Evolutionary conservation across 2,113 vertebrate species (phyloP), one percentile per base, ranked within the genome.

Genomic region (Macquaria ambigua): DNA sequence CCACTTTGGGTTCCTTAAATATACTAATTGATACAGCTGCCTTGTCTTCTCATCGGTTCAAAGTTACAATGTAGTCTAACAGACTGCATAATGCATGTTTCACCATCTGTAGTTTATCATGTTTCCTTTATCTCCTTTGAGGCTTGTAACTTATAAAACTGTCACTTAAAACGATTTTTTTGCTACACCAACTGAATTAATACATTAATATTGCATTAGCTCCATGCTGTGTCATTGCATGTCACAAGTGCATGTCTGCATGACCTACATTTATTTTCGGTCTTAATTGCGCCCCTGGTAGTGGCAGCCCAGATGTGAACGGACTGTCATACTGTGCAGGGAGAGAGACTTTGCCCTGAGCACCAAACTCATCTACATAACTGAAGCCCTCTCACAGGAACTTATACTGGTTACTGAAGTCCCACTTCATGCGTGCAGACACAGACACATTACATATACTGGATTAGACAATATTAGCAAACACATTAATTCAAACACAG

Each of bases 241-340:
- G 87, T 89, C 71, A 88, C 67, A 67, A 67, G 75, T 39, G 69
- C 80, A 62, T 23, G 75, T 89, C 77, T 85, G 86, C 64, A 70
- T 88, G 92, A 89, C 88, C 90, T 87, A 83, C 76, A 92, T 93
- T 89, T 86, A 87, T 87, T 91, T 89, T 71, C 41, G 37, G 78
- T 63, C 87, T 70, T 89, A 89, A 93, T 92, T 90, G 84, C 23
- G 83, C 88, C 85, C 71, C 87, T 86, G 83, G 86, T 89, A 79
- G 75, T 25, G 85, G 58, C 84, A 87, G 77, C 59, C 89, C 90
- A 94, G 88, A 94, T 93, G 91, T 91, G 84, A 84, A 83, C 55
- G n/a, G 46, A 74, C 74, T 82, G 75, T 74, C 81, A 80, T 6
- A 87, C 78, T 88, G 81, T 85, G 84, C 89, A 69, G 80, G 77